phyloP scores from a whole-genome alignment of 1,140 invertebrate genomes.

The Dicyema japonicum region DNA sequence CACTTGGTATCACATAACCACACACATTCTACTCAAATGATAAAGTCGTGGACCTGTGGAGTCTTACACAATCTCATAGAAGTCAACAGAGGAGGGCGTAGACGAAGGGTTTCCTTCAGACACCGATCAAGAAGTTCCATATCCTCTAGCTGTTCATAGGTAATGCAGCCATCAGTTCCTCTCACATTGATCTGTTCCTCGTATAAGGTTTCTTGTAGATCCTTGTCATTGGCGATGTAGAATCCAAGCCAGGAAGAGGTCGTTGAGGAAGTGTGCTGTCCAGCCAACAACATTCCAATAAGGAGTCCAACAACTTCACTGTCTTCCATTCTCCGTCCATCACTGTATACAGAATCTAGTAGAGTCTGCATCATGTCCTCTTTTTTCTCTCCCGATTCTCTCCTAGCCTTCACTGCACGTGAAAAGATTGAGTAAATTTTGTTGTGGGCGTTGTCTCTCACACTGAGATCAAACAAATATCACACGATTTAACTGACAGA shows the following conservation, averaged over 20 bases:
- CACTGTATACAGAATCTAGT: constrained; percentile 10
- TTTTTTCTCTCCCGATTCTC: constrained; percentile 5
- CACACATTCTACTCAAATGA: constrained; percentile 6
- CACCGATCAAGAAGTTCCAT: constrained; percentile 9
- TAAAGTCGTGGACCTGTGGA: constrained; percentile 6
- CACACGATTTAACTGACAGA: constrained; percentile 5
- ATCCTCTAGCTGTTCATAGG: constrained; percentile 9
- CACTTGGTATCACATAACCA: constrained; percentile 10
- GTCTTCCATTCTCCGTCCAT: constrained; percentile 8
- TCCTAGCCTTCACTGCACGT: constrained; percentile 7
- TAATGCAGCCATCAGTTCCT: constrained; percentile 4
- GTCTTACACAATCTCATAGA: constrained; percentile 11
- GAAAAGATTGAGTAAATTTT: constrained; percentile 10
- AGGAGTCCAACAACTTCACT: constrained; percentile 11
- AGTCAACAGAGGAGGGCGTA: constrained; percentile 11
- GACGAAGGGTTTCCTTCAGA: constrained; percentile 10
- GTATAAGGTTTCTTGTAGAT: constrained; percentile 6
- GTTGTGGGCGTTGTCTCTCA: constrained; percentile 8
- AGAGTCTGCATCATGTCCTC: constrained; percentile 11
- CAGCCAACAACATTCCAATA: constrained; percentile 11
- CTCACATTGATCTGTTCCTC: constrained; percentile 4
- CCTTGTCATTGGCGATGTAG: constrained; percentile 9
- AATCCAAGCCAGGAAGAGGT: constrained; percentile 10
- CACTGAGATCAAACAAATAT: constrained; percentile 5
- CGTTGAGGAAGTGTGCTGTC: constrained; percentile 13